A percentile compares a stretch with the other conserved stretches of the same genome.
Conservation (phyloP, 2,888 invertebrate species). For the Tortrix viridana region DNA sequence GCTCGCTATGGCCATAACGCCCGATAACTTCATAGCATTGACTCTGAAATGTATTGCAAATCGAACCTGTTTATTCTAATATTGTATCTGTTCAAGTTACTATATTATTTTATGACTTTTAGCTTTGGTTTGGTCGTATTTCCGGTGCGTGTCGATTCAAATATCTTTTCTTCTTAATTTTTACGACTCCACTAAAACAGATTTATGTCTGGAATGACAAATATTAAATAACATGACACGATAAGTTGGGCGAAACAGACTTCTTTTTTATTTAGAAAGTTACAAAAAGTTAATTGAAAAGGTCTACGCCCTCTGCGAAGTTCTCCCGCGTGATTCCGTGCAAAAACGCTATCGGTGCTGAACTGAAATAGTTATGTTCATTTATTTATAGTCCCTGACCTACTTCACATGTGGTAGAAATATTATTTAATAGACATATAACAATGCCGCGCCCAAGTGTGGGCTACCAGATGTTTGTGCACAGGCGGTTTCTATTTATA, state of each 20-base stretch:
- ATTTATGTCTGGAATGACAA: no score
- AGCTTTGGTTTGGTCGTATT: no score
- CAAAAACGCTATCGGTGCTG: slow-evolving; percentile 57
- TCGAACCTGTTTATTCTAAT: slow-evolving; percentile 6
- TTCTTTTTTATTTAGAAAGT: neutral
- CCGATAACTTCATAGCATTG: slow-evolving; percentile 17
- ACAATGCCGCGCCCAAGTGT: slow-evolving; percentile 54
- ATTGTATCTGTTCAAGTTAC: no score
- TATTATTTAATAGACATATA: slow-evolving; percentile 55
- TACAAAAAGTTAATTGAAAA: slow-evolving; percentile 17
- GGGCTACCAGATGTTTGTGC: slow-evolving; percentile 56
- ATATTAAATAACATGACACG: no score
- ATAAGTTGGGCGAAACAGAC: neutral
- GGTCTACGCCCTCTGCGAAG: slow-evolving; percentile 21
- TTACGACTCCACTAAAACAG: no score
- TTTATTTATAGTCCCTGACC: slow-evolving; percentile 66
- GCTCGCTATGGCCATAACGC: slow-evolving; percentile 16
- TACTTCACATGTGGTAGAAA: slow-evolving; percentile 58
- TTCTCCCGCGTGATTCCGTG: slow-evolving; percentile 48
- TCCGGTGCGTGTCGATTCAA: no score
- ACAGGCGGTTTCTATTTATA: slow-evolving; percentile 9
- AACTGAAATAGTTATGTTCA: slow-evolving; percentile 59
- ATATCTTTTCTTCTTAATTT: no score
- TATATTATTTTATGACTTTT: no score
- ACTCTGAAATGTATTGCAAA: slow-evolving; percentile 11